Conservation (phyloP, 2,888 invertebrate species). For the Meiosimyza platycephala region DNA sequence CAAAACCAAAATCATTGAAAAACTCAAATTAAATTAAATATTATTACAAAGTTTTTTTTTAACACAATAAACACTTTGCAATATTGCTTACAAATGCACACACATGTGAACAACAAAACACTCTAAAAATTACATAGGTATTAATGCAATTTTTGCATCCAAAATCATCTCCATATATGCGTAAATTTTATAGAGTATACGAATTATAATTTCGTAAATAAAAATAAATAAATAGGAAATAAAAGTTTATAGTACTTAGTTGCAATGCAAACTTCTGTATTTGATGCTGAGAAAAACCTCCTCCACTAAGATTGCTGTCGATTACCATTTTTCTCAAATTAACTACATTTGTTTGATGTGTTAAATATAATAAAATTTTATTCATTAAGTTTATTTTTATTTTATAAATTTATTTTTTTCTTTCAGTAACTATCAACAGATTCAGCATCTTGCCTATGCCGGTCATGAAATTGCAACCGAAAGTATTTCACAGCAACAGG, state of each 20-base stretch:
- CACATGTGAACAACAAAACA: background rate
- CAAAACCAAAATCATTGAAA: too few relatives aligned
- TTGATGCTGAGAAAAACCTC: background rate
- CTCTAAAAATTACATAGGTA: background rate
- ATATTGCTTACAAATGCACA: background rate
- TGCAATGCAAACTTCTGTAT: too few relatives aligned
- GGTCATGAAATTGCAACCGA: conserved; percentile 85
- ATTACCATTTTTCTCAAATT: conserved; percentile 33
- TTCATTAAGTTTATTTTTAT: background rate
- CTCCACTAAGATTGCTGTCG: conserved; percentile 16
- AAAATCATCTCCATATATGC: background rate
- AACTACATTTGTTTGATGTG: background rate
- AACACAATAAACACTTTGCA: conserved; percentile 6
- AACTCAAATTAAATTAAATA: conserved; percentile 15
- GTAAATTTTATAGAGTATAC: background rate
- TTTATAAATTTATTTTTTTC: conserved; percentile 38
- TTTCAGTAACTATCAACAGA: conserved; percentile 92
- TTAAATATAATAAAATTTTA: background rate
- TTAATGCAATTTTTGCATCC: background rate
- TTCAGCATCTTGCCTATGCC: conserved; percentile 87
- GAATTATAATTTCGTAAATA: too few relatives aligned
- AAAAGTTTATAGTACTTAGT: too few relatives aligned
- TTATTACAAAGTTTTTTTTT: conserved; percentile 25
- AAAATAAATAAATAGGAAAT: too few relatives aligned
- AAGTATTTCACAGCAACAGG: conserved; percentile 78